A percentile compares a stretch with the other conserved stretches of the same genome.
These are phyloP conservation scores for Notolepis coatsorum DNA, from an alignment of 2,797 vertebrate species.

Conservation along the genomic window DNA sequence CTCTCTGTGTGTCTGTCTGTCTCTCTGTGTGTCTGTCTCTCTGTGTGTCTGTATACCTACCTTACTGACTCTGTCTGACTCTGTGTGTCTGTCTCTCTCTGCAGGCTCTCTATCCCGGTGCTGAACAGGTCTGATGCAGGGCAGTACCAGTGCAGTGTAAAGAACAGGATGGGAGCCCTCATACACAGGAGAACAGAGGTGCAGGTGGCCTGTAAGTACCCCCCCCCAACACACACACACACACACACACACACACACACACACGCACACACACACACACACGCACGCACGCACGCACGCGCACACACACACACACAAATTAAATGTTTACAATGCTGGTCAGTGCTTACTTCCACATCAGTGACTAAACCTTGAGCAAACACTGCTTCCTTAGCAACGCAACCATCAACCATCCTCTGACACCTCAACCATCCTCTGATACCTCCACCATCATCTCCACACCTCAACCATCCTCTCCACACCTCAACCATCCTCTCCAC, in stretches of 20 bases:
- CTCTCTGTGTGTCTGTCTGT: neutral
- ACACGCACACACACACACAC: slow-evolving; percentile 1
- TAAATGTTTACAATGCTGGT: too few species aligned
- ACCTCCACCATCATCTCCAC: too few species aligned
- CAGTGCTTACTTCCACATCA: too few species aligned
- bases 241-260: neutral
- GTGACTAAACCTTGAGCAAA: too few species aligned
- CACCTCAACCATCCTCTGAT: too few species aligned
- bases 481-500: too few species aligned
- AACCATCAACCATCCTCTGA: too few species aligned
- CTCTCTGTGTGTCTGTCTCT: slow-evolving; percentile 1
- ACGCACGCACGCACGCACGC: neutral
- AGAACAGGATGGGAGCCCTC: slow-evolving; percentile 93
- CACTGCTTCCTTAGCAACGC: too few species aligned
- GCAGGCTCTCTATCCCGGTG: slow-evolving; percentile 85
- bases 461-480: too few species aligned
- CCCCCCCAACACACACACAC: neutral
- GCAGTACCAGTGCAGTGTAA: slow-evolving; percentile 90
- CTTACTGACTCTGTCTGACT: neutral
- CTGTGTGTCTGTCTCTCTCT: slow-evolving; percentile 3
- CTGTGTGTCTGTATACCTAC: neutral
- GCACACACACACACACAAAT: too few species aligned
- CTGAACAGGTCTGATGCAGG: slow-evolving; percentile 87
- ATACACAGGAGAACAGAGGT: slow-evolving; percentile 89
- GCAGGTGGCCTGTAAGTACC: slow-evolving; percentile 93